phyloP scores from a whole-genome alignment of 2,888 invertebrate genomes.

The Notocelia uddmanniana region DNA sequence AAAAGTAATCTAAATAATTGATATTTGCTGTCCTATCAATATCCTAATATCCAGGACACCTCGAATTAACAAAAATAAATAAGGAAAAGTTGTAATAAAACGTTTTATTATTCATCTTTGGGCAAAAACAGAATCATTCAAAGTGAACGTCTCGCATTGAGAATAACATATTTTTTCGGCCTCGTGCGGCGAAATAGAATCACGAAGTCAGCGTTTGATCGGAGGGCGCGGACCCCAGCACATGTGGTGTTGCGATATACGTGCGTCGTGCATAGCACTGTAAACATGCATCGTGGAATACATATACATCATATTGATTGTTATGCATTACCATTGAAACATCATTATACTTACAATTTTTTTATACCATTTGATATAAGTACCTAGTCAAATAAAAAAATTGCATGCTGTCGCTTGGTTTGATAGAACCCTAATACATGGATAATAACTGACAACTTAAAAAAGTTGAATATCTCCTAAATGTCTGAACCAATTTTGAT shows the following conservation, averaged over 20 bases:
- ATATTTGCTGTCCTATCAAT: neutral
- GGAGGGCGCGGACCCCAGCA: constrained; percentile 58
- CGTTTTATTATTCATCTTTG: constrained; percentile 31
- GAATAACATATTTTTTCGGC: constrained; percentile 68
- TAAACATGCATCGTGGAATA: constrained; percentile 7
- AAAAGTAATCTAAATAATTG: neutral
- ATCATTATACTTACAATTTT: no score
- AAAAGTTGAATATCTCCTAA: no score
- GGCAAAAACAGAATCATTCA: constrained; percentile 38
- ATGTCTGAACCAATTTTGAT: no score
- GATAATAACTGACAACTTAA: no score
- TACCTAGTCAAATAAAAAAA: no score
- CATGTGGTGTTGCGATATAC: constrained; percentile 56
- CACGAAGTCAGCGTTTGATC: constrained; percentile 62
- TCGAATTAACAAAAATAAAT: neutral
- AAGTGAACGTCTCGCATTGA: constrained; percentile 55
- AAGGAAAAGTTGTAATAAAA: constrained; percentile 26
- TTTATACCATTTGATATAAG: no score
- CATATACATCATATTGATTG: neutral
- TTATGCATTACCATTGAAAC: neutral
- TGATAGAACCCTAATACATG: no score
- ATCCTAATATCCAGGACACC: no score
- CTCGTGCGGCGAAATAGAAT: constrained; percentile 60
- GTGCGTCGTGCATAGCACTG: neutral
- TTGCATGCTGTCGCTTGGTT: no score